Evolutionary conservation across 1,140 invertebrate genomes (phyloP).

Genomic region (Oppia nitens): DNA sequence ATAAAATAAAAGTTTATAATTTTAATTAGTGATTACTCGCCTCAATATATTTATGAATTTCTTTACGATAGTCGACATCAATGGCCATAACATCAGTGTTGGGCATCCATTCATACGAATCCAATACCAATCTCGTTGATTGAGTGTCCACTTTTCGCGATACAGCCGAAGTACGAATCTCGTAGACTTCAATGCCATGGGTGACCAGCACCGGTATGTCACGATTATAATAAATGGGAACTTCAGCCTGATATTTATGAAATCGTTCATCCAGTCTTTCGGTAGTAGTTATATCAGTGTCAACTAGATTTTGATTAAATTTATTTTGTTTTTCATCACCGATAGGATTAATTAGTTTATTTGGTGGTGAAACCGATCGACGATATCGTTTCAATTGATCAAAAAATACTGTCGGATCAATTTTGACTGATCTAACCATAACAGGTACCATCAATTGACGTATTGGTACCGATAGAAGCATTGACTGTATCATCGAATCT

Average conservation of each 20-base stretch:
- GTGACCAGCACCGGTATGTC: too few relatives aligned
- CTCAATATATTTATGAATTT: too few relatives aligned
- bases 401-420: background rate
- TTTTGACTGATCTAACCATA: background rate
- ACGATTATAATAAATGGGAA: background rate
- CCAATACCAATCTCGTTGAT: background rate
- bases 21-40: too few relatives aligned
- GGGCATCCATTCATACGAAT: too few relatives aligned
- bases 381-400: background rate
- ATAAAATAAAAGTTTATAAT: too few relatives aligned
- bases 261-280: background rate
- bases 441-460: background rate
- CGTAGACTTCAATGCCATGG: too few relatives aligned
- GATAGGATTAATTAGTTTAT: too few relatives aligned
- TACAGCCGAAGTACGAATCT: background rate
- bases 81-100: too few relatives aligned
- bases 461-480: conserved; percentile 25
- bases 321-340: too few relatives aligned
- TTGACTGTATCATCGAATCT: conserved; percentile 37
- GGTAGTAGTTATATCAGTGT: background rate
- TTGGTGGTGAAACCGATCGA: background rate
- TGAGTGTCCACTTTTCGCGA: background rate
- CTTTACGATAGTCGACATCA: too few relatives aligned
- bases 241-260: conserved; percentile 2
- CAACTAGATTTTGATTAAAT: background rate